Evolutionary conservation across 2,113 vertebrate species (phyloP), one percentile per base, ranked within the genome.

Genomic region (Salvelinus namaycush): DNA sequence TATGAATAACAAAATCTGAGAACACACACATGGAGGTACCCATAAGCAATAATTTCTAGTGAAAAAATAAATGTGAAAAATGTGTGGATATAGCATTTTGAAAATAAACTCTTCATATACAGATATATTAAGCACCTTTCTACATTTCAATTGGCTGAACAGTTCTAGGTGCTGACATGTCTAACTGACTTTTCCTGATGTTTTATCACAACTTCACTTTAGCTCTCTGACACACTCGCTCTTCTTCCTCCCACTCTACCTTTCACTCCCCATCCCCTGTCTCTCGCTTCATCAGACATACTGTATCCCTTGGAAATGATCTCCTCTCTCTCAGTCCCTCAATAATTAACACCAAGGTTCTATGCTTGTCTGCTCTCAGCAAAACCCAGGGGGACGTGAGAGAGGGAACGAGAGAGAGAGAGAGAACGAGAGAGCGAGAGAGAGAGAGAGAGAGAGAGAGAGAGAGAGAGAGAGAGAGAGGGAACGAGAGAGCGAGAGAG

Each of bases 261-360:
- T 44, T 70, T 48, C 20, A 27, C 5, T 22, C 7, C 9, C 39
- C 39, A 20, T 16, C 9, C 68, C 44, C 39, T 44, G 39, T 11
- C 44, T 68, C 74, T 68, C 12, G 24, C 74, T 72, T 22, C 68
- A 69, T 74, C 80, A 69, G 80, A n/a, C 65, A 75, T 29, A 29
- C 65, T 75, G n/a, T 54, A 68, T 68, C 26, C 62, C 27, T 65
- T 48, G 7, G 73, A 68, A 66, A 75, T 75, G 44, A 75, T 75
- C 73, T 48, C 20, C 34, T 44, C 44, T 57, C n/a, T 54, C 74
- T 22, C 24, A 67, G 65, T 77, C 80, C 78, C 75, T 78, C 72
- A 79, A 84, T 82, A 82, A 84, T 84, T 82, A 84, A 82, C 80
- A 79, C 72, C 68, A 77, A 76, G 77, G 74, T 79, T 76, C 73